These are phyloP conservation scores for Vanessa cardui DNA, from an alignment of 2,888 invertebrate genomes.

Conservation along the genomic window DNA sequence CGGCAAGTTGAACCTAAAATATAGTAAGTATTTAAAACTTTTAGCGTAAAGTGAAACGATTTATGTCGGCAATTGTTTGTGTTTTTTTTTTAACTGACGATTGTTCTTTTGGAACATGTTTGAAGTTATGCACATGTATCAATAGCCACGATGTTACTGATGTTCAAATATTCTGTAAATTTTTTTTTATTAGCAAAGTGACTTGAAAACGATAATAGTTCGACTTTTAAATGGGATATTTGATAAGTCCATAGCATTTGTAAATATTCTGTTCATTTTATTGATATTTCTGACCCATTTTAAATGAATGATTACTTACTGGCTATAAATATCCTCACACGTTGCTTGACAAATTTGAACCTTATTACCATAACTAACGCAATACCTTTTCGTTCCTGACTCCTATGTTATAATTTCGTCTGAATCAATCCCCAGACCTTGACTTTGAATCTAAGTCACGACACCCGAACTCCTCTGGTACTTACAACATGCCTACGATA, in stretches of 20 bases:
- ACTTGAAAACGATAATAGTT: not conserved
- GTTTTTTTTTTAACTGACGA: not conserved
- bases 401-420: not conserved
- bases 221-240: not conserved
- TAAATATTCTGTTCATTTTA: not conserved
- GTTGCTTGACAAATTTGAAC: slow-evolving; percentile 2
- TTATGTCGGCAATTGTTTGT: not conserved
- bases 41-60: not conserved
- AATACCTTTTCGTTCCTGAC: not conserved
- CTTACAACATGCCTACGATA: not conserved
- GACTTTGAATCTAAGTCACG: slow-evolving; percentile 12
- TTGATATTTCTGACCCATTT: slow-evolving; percentile 6
- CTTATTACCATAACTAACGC: slow-evolving; percentile 2
- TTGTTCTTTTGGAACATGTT: not conserved
- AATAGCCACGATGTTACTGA: not conserved
- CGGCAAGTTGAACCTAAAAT: slow-evolving; percentile 61
- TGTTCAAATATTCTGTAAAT: not conserved
- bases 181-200: not conserved
- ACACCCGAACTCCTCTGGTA: slow-evolving; percentile 11
- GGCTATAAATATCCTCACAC: not conserved
- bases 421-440: slow-evolving; percentile 10
- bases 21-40: slow-evolving; percentile 57
- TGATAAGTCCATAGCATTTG: not conserved
- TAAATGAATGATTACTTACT: slow-evolving; percentile 4
- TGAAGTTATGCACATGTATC: not conserved